Percentiles rank a stretch among this genome's conserved stretches.
phyloP scores from a whole-genome alignment of 2,888 invertebrate genomes.

The Eristalinus sepulchralis region DNA sequence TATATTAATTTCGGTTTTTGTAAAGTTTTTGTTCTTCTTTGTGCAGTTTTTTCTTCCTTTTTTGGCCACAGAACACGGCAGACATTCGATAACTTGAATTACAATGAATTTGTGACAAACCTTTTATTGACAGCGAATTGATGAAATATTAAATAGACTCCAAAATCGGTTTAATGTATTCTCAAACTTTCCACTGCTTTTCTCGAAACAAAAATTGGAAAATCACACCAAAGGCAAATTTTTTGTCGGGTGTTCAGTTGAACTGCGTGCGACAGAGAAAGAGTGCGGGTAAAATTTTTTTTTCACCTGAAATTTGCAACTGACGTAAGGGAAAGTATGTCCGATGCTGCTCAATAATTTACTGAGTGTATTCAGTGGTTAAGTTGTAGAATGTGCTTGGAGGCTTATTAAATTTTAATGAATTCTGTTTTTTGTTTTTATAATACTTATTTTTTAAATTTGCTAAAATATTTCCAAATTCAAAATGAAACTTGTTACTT shows the following conservation, averaged over 20 bases:
- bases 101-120: constrained; percentile 35
- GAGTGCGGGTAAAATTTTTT: constrained; percentile 47
- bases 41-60: constrained; percentile 33
- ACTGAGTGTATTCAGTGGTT: background rate
- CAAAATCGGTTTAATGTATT: constrained; percentile 49
- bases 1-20: constrained; percentile 49
- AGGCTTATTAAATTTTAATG: too few species aligned
- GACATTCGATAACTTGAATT: background rate
- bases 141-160: constrained; percentile 31
- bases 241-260: constrained; percentile 52
- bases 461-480: background rate
- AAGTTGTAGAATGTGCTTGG: background rate
- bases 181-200: constrained; percentile 38
- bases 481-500: too few species aligned
- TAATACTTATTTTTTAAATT: background rate
- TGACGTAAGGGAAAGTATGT: constrained; percentile 50
- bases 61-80: constrained; percentile 28
- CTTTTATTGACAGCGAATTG: constrained; percentile 46
- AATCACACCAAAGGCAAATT: constrained; percentile 67
- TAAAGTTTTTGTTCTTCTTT: constrained; percentile 32
- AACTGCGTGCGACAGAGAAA: constrained; percentile 64
- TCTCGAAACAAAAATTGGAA: constrained; percentile 41
- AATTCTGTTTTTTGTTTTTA: background rate
- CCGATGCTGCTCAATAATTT: constrained; percentile 6
- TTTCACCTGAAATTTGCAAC: constrained; percentile 23